Base-by-base conservation (phyloP, 2,888 invertebrate species). In the Morpho deidamia region DNA sequence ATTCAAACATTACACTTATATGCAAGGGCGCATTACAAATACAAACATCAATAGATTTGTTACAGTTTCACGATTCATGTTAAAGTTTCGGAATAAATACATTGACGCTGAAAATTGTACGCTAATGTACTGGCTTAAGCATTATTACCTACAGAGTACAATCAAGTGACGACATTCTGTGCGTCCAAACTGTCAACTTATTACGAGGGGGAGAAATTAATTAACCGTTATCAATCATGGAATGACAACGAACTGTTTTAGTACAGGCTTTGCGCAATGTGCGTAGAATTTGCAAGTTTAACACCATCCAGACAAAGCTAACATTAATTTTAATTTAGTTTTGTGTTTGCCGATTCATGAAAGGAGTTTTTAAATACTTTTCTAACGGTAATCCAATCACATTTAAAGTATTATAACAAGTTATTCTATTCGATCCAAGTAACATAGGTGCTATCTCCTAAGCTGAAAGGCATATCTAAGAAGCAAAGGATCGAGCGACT, bases 171-270 rank as follows among this genome's bases (percentile, higher is more conserved):
- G 58, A 62, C 66, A 61, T 66, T 63, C 69, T 69, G 68, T 67
- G 64, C 69, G 72, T 73, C 74, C 64, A 70, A 68, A 66, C 76
- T 72, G 81, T 75, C 83, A 71, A 74, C 76, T 78, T 80, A 82
- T 78, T 79, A 73, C 23, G 23, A 23, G 23, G 71, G 71, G 71
- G 76, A 70, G 70, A 71, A 77, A 79, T 81, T 81, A 81, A 81
- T 76, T 76, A 56, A 66, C 61, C 58, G 71, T 76, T 69, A 83
- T 83, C 80, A 81, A 83, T 83, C 81, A 78, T 69, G 44, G 62
- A 55, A 48, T 57, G 66, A 61, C 68, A 73, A 71, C 72, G 71
- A 72, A 71, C 70, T 69, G 71, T 63, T 67, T 60, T 69, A 62
- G 67, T 71, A 69, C 70, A 33, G n/a, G 41, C n/a, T 40, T 12